Evolutionary conservation across 2,888 invertebrate genomes (phyloP).

Genomic region (Keiferia lycopersicella): DNA sequence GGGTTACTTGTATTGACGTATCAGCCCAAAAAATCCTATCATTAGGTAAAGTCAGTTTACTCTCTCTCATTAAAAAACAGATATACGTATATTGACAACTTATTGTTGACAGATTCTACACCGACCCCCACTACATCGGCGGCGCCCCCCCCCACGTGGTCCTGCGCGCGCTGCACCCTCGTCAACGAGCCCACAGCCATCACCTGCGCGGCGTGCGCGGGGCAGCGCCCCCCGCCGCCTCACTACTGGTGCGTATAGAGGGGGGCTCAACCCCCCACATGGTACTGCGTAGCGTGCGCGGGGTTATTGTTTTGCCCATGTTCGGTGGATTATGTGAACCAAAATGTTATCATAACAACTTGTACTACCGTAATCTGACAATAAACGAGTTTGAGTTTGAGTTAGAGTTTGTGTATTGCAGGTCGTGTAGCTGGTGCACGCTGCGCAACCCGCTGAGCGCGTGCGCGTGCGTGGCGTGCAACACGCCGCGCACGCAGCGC

Average conservation of each 20-base stretch:
- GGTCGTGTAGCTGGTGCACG: conserved; percentile 90
- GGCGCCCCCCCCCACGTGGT: conserved; percentile 80
- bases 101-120: conserved; percentile 43
- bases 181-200: conserved; percentile 87
- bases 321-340: too few relatives aligned
- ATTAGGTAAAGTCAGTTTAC: too few relatives aligned
- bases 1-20: too few relatives aligned
- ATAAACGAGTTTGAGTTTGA: too few relatives aligned
- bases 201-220: conserved; percentile 93
- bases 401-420: conserved; percentile 41
- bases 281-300: too few relatives aligned
- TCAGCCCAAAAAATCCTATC: too few relatives aligned
- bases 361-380: too few relatives aligned
- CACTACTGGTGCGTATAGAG: conserved; percentile 54
- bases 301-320: too few relatives aligned
- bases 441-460: conserved; percentile 88
- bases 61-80: too few relatives aligned
- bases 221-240: conserved; percentile 84
- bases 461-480: conserved; percentile 88
- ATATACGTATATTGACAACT: too few relatives aligned
- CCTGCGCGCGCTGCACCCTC: conserved; percentile 93
- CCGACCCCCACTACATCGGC: conserved; percentile 35
- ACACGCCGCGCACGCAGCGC: conserved; percentile 90
- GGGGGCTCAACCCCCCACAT: too few relatives aligned
- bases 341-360: too few relatives aligned